Base-by-base conservation (phyloP, 2,888 invertebrate species). In the Drosophila anomalipes region DNA sequence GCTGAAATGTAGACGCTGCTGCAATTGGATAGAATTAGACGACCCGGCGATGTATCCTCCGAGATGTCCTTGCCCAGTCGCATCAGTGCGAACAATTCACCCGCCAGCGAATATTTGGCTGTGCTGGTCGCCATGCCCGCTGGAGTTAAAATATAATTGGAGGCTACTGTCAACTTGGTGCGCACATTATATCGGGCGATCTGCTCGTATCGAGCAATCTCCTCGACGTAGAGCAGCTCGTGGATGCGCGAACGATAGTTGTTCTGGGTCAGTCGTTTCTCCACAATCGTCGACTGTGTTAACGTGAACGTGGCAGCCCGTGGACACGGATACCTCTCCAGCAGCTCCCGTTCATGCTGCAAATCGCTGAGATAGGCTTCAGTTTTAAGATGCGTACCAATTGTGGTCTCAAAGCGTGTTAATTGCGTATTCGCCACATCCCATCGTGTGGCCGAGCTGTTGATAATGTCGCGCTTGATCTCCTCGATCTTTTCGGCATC, bases 21-120 rank as follows among this genome's bases (percentile, higher is more conserved):
- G 91, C 97, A 97, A 87, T 96, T 96, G 88, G 96, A 96, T 22
- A 97, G 93, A 72, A 97, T 96, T 19, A 97, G 94, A 33, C 97
- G 94, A 1, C 97, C 97, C 57, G 97, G 96, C 16, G 96, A 95
- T 4, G 97, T 97, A 91, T 97, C 97, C 92, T 97, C 97, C 0
- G 97, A 97, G 52, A 97, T 94, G 88, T 96, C 96, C 89, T 96
- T 96, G 32, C 95, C 95, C 49, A 97, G 93, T 61, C 95, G 95
- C 93, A 97, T 95, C 70, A 96, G 94, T 10, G 96, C 97, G 93
- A 96, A 97, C 37, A 97, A 93, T 92, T 97, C 97, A 22, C 96
- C 97, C 28, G 95, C 95, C 81, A 95, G 95, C 0, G 97, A 96
- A 93, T 96, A 97, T 92, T 97, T 97, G 10, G 96, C 96, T 0